A percentile compares a stretch with the other conserved stretches of the same genome.
These are phyloP conservation scores for Pocillopora meandrina DNA, from an alignment of 92 coral and sea anemone species.

Conservation along the genomic window DNA sequence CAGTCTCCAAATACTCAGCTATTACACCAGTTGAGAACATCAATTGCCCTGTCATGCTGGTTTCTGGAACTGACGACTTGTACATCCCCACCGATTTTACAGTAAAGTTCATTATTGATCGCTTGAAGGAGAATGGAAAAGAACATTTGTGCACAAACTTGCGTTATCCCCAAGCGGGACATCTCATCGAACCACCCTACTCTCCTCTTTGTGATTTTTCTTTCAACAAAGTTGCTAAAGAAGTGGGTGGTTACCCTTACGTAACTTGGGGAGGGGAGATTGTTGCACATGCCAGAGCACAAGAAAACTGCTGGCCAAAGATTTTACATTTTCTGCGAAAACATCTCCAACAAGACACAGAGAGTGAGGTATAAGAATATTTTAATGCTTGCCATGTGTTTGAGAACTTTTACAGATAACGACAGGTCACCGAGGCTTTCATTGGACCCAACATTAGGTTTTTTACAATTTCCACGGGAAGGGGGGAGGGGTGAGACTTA, in stretches of 20 bases:
- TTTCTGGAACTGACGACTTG: slow-evolving; percentile 55
- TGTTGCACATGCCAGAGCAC: slow-evolving; percentile 19
- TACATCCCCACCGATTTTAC: slow-evolving; percentile 16
- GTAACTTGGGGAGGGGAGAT: slow-evolving; percentile 25
- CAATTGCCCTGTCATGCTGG: slow-evolving; percentile 48
- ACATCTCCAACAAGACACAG: background rate
- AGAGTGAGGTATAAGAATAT: too few relatives aligned
- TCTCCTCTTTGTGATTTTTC: slow-evolving; percentile 37
- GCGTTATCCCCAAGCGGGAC: slow-evolving; percentile 73
- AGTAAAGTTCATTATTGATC: slow-evolving; percentile 32
- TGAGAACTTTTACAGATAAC: too few relatives aligned
- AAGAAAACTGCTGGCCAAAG: slow-evolving; percentile 37
- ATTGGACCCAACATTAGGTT: too few relatives aligned
- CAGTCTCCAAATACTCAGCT: slow-evolving; percentile 13
- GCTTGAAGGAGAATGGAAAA: slow-evolving; percentile 55
- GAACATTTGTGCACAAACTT: slow-evolving; percentile 48
- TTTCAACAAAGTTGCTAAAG: background rate
- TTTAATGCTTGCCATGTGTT: too few relatives aligned
- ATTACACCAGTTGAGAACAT: slow-evolving; percentile 55
- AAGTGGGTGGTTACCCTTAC: background rate
- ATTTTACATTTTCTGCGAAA: slow-evolving; percentile 6
- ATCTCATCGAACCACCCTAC: slow-evolving; percentile 78
- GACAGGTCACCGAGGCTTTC: too few relatives aligned
- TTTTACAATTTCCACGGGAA: too few relatives aligned
- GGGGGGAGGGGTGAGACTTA: too few relatives aligned